Evolutionary conservation across 2,113 vertebrate species (phyloP).

Genomic region (Pelecanoides urinatrix): DNA sequence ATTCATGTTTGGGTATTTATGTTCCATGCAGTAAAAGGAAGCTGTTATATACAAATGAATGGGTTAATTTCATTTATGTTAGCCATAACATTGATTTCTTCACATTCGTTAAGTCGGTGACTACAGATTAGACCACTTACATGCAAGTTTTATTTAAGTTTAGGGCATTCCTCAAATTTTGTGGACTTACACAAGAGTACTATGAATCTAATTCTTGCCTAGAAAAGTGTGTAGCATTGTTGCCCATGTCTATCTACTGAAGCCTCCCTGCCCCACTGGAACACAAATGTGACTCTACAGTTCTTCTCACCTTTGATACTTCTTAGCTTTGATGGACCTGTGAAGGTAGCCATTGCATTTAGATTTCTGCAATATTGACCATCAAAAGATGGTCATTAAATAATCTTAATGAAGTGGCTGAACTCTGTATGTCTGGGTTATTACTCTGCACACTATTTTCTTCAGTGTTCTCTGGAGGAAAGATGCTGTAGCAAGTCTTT

Average conservation of each 20-base stretch:
- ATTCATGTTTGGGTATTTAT: not conserved
- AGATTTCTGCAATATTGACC: not conserved
- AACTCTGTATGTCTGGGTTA: not conserved
- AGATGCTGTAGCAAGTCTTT: not conserved
- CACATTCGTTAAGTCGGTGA: not conserved
- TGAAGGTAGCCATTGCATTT: not conserved
- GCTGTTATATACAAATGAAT: not conserved
- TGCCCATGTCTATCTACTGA: not conserved
- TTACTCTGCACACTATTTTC: not conserved
- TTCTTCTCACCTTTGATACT: not conserved
- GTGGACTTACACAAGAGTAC: not conserved
- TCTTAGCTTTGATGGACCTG: not conserved
- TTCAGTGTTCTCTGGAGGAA: not conserved
- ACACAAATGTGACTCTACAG: not conserved
- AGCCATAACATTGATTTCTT: not conserved
- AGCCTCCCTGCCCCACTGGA: not conserved
- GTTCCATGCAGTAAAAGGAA: not conserved
- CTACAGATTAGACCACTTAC: not conserved
- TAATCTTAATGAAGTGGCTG: not conserved
- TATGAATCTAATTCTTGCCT: not conserved
- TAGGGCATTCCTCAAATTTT: not conserved
- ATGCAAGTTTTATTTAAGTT: not conserved
- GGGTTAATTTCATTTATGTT: not conserved
- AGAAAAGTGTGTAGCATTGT: accelerated
- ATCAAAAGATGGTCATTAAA: not conserved